Evolutionary conservation across 2,888 invertebrate species (phyloP), one percentile per base, ranked within the genome.

Genomic region (Archips crataeganus): DNA sequence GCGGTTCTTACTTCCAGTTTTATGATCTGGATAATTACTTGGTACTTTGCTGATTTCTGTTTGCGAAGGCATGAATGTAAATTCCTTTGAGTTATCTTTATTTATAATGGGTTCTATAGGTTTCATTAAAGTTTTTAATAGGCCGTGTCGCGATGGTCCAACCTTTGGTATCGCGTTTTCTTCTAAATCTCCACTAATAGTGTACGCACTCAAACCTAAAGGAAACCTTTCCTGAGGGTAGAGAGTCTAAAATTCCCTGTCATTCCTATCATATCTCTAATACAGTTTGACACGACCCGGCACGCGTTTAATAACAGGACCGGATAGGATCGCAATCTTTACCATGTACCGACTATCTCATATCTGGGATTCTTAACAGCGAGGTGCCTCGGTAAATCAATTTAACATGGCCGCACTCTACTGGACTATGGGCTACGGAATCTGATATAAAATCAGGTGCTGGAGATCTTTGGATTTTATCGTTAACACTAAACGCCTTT

Each of bases 251-350:
- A 75, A 71, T 79, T 77, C 64, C 69, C 60, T 65, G 59, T 39
- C 39, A 15, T 70, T 13, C 9, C 42, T 66, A 36, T 66, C 73
- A 69, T 72, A 77, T 79, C 71, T 81, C 77, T 77, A 74, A 79
- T 77, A 78, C 75, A 78, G 81, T 81, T 79, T 76, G 77, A 75
- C 77, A 81, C 77, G 79, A 76, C 77, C 76, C 75, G 74, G 71
- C 77, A 75, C 78, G 72, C 78, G 70, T 70, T 75, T 74, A 77
- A 75, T 75, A 74, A 73, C 78, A 39, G 39, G 74, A 79, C 76
- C 74, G 75, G 79, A 77, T 79, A 70, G 72, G 79, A 83, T 80
- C 75, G 76, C 83, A 80, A 84, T 81, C 80, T 85, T 70, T 51
- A 39, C 67, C 67, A 36, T 71, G 61, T 62, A 57, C 68, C 70